Percentiles rank a stretch among this genome's conserved stretches.
Evolutionary conservation across 1,140 invertebrate species (phyloP).

Genomic region (Megalonaias nervosa): DNA sequence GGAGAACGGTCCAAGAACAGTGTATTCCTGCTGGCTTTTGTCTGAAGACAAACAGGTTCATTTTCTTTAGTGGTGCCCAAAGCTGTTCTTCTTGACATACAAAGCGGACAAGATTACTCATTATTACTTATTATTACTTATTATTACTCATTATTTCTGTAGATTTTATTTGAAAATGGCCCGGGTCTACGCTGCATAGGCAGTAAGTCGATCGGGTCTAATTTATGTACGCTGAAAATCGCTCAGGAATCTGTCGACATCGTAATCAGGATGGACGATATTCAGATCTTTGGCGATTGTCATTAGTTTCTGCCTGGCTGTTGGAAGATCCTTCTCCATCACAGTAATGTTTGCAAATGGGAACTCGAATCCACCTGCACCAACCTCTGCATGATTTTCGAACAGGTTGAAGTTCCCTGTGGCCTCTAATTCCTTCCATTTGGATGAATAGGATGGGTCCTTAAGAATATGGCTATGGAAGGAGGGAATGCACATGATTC

Average conservation of each 20-base stretch:
- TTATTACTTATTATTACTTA: no score
- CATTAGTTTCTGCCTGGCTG: slow-evolving; percentile 34
- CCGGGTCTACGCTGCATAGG: no score
- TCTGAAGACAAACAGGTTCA: no score
- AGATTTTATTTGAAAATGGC: no score
- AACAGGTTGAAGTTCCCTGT: slow-evolving; percentile 33
- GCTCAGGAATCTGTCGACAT: slow-evolving; percentile 34
- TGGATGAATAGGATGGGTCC: slow-evolving; percentile 2
- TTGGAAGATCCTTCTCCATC: background rate
- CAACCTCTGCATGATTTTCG: slow-evolving; percentile 6
- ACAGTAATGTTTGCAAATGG: slow-evolving; percentile 50
- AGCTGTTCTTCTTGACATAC: no score
- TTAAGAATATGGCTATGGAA: slow-evolving; percentile 28
- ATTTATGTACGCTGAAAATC: slow-evolving; percentile 11
- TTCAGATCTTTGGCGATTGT: slow-evolving; percentile 26
- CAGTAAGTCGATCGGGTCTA: slow-evolving; percentile 15
- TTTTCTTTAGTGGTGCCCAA: no score
- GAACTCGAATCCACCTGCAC: slow-evolving; percentile 24
- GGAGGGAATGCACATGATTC: slow-evolving; percentile 49
- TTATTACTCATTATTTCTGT: no score
- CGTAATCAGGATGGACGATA: slow-evolving; percentile 31
- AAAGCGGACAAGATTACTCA: no score
- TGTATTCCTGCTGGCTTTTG: no score
- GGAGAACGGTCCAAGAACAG: no score
- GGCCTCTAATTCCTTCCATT: slow-evolving; percentile 25